Base-by-base conservation (phyloP, 2,797 vertebrate genomes). In the Characodon lateralis region DNA sequence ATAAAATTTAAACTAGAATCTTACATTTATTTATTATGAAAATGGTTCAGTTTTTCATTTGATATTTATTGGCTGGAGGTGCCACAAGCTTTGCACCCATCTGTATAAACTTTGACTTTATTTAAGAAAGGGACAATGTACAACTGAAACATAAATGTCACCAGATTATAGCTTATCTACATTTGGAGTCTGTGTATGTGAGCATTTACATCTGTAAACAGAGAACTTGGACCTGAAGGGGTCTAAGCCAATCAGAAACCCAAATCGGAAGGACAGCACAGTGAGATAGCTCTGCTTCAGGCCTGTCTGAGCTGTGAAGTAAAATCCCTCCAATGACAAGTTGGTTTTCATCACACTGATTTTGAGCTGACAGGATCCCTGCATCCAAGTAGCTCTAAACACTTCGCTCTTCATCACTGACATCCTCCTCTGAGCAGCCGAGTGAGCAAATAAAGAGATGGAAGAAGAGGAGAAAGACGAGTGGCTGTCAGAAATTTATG, bases 281-380 rank as follows among this genome's bases (percentile, higher is more conserved):
- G 83, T n/a, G 65, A 73, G 50, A 84, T 81, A 79, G 79, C 74
- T 51, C 39, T 7, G 72, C 83, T 72, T 85, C 83, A 77, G 71
- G 66, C 59, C 82, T 76, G 85, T 88, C 89, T 85, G 80, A 82
- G 50, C 85, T 83, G 88, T 91, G 89, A 92, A 90, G 88, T 91
- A 81, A 89, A 91, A 89, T 84, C 78, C 77, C 82, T 58, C 70
- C 31, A 14, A 72, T 83, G 92, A 90, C 90, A 91, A 79, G 63
- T 74, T 74, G 75, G 83, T 81, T 84, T 88, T 78, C 77, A 88
- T 89, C 86, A 84, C 77, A 81, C 73, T 78, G 87, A 89, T 80
- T 85, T 26, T 80, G 83, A 80, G 77, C 82, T 89, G 90, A 92
- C 88, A 89, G 75, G 78, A 75, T 80, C 75, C 46, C 51, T 26